phyloP scores from a whole-genome alignment of 2,797 vertebrate genomes.

The Phalloptychus januarius region DNA sequence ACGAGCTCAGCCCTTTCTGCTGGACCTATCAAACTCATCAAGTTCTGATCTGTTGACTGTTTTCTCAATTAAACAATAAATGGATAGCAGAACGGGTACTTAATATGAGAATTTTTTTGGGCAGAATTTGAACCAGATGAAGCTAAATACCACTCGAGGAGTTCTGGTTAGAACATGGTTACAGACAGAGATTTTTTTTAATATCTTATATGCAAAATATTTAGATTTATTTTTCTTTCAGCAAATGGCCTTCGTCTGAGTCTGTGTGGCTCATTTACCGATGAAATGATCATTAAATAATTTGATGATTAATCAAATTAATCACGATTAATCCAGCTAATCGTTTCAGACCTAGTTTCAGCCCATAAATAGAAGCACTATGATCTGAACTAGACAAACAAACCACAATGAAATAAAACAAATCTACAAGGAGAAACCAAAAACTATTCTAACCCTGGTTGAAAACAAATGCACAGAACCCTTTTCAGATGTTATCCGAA shows the following conservation, averaged over 20 bases:
- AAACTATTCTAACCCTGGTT: background rate
- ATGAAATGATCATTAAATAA: too few species aligned
- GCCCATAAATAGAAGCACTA: too few species aligned
- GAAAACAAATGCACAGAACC: background rate
- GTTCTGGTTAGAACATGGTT: background rate
- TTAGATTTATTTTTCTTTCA: background rate
- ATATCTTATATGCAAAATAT: background rate
- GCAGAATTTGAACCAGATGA: background rate
- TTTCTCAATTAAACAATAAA: too few species aligned
- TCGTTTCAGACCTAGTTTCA: too few species aligned
- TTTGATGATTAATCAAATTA: too few species aligned
- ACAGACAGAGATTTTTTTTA: background rate
- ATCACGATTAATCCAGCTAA: too few species aligned
- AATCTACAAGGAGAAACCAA: too few species aligned
- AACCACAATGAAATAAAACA: too few species aligned
- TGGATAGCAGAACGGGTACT: background rate
- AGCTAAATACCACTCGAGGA: background rate
- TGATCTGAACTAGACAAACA: too few species aligned
- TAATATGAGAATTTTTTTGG: background rate
- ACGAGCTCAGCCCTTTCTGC: background rate
- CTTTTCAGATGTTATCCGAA: background rate
- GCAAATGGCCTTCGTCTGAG: background rate
- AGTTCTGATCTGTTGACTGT: too few species aligned
- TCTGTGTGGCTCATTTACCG: background rate
- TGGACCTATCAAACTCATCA: background rate